Evolutionary conservation across 2,797 vertebrate genomes (phyloP).

Genomic region (Propithecus perrieri): DNA sequence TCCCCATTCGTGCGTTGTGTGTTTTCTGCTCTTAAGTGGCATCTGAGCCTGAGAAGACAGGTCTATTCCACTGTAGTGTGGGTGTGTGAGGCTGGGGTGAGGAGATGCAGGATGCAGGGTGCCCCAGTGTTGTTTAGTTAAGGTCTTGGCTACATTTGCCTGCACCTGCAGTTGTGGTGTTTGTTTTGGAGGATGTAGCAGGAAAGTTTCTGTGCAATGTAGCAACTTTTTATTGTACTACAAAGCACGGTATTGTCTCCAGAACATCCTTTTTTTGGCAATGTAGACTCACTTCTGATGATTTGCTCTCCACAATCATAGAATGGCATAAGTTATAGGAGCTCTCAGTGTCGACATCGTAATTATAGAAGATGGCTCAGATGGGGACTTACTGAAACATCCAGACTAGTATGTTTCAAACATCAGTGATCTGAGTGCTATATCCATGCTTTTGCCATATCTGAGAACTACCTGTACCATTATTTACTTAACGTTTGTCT

Average conservation of each 20-base stretch:
- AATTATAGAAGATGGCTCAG: not conserved
- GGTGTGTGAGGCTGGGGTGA: not conserved
- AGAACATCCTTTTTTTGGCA: not conserved
- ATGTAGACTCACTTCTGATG: not conserved
- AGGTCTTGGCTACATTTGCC: not conserved
- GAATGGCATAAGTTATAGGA: not conserved
- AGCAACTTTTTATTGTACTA: not conserved
- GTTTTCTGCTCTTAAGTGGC: not conserved
- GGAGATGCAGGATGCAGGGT: not conserved
- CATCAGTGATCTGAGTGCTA: not conserved
- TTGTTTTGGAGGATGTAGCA: not conserved
- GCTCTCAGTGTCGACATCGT: not conserved
- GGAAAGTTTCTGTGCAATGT: not conserved
- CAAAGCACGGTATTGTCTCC: not conserved
- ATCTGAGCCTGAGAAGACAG: not conserved
- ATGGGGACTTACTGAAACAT: not conserved
- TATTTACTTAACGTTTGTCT: not conserved
- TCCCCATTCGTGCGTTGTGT: not conserved
- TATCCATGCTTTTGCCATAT: not conserved
- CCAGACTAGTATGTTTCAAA: not conserved
- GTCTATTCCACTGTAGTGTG: fast-evolving
- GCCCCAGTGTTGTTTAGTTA: not conserved
- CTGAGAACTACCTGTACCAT: not conserved
- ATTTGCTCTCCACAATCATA: not conserved
- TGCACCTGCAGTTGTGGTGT: not conserved